Evolutionary conservation across 2,113 vertebrate species (phyloP).

Genomic region (Lucifuga dentata): DNA sequence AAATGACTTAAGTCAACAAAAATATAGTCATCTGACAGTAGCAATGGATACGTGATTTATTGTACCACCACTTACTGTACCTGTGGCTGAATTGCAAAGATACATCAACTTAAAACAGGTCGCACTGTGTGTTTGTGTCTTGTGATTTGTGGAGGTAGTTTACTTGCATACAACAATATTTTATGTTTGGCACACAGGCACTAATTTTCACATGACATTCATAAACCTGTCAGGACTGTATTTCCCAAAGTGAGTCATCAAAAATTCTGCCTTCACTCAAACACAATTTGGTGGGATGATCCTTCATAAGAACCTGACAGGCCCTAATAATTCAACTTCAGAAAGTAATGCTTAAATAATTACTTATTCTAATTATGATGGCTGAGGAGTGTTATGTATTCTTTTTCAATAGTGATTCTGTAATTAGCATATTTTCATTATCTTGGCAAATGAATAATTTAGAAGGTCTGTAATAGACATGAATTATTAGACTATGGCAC

Average conservation of each 20-base stretch:
- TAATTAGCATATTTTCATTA: conserved; percentile 94
- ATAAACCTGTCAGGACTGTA: conserved; percentile 32
- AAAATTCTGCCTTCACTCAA: conserved; percentile 62
- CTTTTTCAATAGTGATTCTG: conserved; percentile 84
- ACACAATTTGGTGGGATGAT: conserved; percentile 70
- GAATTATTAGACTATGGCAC: conserved; percentile 82
- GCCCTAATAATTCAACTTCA: conserved; percentile 85
- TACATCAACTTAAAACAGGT: no score
- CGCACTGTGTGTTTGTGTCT: no score
- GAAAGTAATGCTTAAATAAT: conserved; percentile 88
- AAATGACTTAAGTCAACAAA: no score
- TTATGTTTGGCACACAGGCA: conserved; percentile 6
- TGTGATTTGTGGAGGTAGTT: no score
- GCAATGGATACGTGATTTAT: no score
- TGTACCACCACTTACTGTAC: no score
- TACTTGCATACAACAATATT: not conserved
- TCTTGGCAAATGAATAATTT: conserved; percentile 90
- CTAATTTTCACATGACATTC: not conserved
- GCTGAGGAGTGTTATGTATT: conserved; percentile 85
- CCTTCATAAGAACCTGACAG: conserved; percentile 70
- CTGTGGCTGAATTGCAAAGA: no score
- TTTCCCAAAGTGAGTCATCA: conserved; percentile 71
- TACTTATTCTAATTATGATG: conserved; percentile 89
- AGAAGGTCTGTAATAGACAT: conserved; percentile 82
- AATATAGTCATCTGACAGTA: no score